Base-by-base conservation (phyloP, 2,797 vertebrate species). In the Jordanella pulchra region DNA sequence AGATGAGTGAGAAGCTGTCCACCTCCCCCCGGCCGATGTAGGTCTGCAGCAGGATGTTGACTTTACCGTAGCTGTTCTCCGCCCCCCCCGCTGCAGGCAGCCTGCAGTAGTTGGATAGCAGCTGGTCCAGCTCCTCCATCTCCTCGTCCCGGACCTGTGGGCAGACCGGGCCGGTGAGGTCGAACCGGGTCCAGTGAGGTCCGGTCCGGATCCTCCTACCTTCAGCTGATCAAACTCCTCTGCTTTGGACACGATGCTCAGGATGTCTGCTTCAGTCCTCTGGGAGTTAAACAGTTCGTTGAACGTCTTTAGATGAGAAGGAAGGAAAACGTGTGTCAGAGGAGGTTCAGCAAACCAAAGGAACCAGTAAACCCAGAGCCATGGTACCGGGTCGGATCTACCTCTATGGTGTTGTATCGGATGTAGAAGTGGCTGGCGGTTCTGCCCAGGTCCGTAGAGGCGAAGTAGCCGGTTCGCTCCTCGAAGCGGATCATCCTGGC, bases 181-280 rank as follows among this genome's bases (percentile, higher is more conserved):
- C 42, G 23, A 63, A 13, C 21, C 0, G 30, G 21, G 32, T 23
- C 4, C 23, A 39, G 13, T 35, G 11, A 35, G 30, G 21, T 60
- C 18, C 7, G 60, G 11, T 18, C 9, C 44, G 17, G 54, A 27
- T 17, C 3, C 18, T 51, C 94, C 95, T 93, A 99, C 98, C 97
- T 99, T 99, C 47, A 99, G 96, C 90, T 99, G 98, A 53, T 99
- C 97, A 84, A 99, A 99, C 91, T 99, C 97, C 91, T 99, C 98
- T 2, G 98, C 97, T 92, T 98, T 99, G 60, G 97, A 99, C 18
- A 99, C 96, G 53, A 98, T 97, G 65, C 94, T 94, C 89, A 99
- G 91, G 87, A 99, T 96, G 84, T 99, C 97, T 0, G 95, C 95
- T 82, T 99, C 98, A 0, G 97, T 99, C 89, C 95, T 96, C 88